phyloP scores from a whole-genome alignment of 2,797 vertebrate species.

The Anolis apletophallus region DNA sequence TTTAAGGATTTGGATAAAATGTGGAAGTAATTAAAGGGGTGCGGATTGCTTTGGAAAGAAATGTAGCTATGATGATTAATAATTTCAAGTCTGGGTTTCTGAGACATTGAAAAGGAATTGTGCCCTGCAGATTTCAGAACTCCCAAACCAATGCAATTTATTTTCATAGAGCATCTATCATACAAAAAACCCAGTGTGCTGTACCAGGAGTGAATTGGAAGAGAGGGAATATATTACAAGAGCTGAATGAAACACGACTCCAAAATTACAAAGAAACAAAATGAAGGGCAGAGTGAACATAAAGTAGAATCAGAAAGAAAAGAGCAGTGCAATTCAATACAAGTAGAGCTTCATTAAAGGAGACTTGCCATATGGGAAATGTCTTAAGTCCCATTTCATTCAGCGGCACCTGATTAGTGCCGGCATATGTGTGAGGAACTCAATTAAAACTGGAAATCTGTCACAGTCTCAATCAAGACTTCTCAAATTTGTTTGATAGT shows the following conservation, averaged over 20 bases:
- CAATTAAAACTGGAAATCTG: conserved; percentile 1
- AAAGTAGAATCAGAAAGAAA: conserved; percentile 13
- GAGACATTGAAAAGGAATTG: conserved; percentile 28
- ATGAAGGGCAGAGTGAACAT: conserved; percentile 27
- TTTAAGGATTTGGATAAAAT: conserved; percentile 12
- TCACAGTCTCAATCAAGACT: neutral
- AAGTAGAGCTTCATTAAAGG: conserved; percentile 4
- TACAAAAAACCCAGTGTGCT: conserved; percentile 12
- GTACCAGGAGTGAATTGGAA: neutral
- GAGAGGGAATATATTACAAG: conserved; percentile 20
- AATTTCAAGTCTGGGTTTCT: conserved; percentile 38
- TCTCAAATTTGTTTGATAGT: neutral
- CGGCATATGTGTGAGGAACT: neutral
- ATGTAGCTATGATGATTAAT: neutral
- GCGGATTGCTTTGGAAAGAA: neutral
- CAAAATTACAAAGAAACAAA: neutral
- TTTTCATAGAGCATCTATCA: conserved; percentile 25
- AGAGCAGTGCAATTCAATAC: neutral
- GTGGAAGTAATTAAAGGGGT: conserved; percentile 31
- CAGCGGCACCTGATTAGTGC: conserved; percentile 21
- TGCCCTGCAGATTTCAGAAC: conserved; percentile 23
- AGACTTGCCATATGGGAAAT: conserved; percentile 23
- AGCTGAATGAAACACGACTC: conserved; percentile 13
- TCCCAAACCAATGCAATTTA: conserved; percentile 29
- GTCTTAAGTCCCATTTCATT: conserved; percentile 33